Conservation (phyloP, 2,888 invertebrate genomes). For the Volucella zonaria region DNA sequence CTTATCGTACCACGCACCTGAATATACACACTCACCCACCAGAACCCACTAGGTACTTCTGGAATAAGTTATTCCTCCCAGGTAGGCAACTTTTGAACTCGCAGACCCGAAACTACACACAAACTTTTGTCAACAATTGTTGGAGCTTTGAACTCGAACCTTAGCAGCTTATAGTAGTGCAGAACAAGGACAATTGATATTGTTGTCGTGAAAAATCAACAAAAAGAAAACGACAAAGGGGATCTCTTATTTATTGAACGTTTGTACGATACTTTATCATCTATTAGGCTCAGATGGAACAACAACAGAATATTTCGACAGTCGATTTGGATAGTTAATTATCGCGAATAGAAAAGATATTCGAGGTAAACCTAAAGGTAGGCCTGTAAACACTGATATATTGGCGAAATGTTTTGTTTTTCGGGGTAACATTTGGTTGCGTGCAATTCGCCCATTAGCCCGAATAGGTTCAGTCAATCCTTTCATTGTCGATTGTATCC, state of each 20-base stretch:
- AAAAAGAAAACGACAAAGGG: neutral
- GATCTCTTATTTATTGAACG: conserved; percentile 7
- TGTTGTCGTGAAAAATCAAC: too few relatives aligned
- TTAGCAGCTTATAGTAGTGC: neutral
- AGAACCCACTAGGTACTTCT: neutral
- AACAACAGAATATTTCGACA: conserved; percentile 29
- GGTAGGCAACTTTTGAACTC: conserved; percentile 9
- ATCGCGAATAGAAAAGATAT: neutral
- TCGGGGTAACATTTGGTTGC: conserved; percentile 12
- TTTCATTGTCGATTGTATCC: neutral
- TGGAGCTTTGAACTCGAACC: too few relatives aligned
- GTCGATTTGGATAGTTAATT: conserved; percentile 29
- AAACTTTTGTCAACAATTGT: conserved; percentile 13
- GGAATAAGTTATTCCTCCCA: conserved; percentile 5
- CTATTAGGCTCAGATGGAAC: neutral
- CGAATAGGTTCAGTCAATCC: conserved; percentile 10
- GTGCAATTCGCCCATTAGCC: conserved; percentile 34
- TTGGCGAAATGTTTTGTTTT: conserved; percentile 9
- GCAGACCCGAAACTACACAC: conserved; percentile 5
- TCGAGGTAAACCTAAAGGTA: neutral
- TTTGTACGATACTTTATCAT: conserved; percentile 14
- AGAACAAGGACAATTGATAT: conserved; percentile 16
- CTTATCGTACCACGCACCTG: neutral
- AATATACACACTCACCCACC: neutral
- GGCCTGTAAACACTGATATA: neutral